Evolutionary conservation across 2,888 invertebrate genomes (phyloP).

Genomic region (Rhogogaster chlorosoma): DNA sequence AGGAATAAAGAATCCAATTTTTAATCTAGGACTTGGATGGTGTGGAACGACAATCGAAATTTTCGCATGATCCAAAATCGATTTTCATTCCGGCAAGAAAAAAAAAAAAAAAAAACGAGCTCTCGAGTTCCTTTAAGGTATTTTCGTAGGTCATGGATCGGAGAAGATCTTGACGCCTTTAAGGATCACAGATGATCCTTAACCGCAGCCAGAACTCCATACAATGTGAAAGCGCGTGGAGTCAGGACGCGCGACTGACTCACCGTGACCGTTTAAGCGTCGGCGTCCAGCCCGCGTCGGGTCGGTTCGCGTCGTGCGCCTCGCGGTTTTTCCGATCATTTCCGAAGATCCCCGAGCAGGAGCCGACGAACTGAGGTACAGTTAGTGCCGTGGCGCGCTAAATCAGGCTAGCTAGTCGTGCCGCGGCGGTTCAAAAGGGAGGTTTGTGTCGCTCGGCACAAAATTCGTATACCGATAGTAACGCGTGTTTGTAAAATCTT

Average conservation of each 20-base stretch:
- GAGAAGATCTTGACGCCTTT: neutral
- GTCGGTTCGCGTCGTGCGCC: conserved; percentile 58
- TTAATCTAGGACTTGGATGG: neutral
- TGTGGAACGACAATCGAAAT: no score
- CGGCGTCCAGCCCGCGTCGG: conserved; percentile 11
- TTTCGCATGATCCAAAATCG: no score
- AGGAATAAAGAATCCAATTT: neutral
- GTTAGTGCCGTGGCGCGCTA: conserved; percentile 70
- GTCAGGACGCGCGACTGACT: conserved; percentile 42
- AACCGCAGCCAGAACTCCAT: neutral
- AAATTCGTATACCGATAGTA: neutral
- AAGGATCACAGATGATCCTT: neutral
- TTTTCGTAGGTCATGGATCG: neutral
- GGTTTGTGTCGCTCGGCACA: conserved; percentile 58
- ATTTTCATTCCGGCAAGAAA: neutral
- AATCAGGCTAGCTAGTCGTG: conserved; percentile 72
- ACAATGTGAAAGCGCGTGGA: conserved; percentile 9
- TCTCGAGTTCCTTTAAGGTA: neutral
- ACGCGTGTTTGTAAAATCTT: conserved; percentile 1
- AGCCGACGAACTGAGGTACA: neutral
- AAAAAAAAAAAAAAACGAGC: neutral
- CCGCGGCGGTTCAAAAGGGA: conserved; percentile 73
- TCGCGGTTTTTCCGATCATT: conserved; percentile 62
- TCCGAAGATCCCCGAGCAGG: conserved; percentile 55
- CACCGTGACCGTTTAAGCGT: conserved; percentile 1